Evolutionary conservation across 2,797 vertebrate species (phyloP).

Genomic region (Bovichtus diacanthus): DNA sequence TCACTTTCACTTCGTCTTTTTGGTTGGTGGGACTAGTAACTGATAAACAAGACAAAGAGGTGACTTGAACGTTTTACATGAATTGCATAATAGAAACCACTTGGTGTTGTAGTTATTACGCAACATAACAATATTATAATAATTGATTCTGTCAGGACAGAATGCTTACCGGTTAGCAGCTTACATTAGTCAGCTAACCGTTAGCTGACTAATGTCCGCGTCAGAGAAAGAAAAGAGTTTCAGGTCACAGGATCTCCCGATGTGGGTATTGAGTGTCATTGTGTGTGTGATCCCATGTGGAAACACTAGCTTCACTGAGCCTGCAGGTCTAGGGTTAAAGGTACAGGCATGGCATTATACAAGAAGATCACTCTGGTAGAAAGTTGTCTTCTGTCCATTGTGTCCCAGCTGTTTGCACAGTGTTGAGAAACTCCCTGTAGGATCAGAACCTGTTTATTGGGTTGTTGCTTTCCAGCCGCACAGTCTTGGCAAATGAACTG

Average conservation of each 20-base stretch:
- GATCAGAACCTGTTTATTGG: neutral
- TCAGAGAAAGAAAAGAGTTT: constrained; percentile 34
- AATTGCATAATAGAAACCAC: neutral
- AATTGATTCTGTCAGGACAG: neutral
- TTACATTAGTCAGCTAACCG: too few species aligned
- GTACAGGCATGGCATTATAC: neutral
- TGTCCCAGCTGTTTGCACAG: neutral
- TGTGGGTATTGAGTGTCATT: constrained; percentile 40
- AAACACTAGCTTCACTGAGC: constrained; percentile 31
- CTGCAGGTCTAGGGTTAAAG: constrained; percentile 14
- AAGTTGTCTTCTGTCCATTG: neutral
- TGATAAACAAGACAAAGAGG: neutral
- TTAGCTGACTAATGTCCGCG: neutral
- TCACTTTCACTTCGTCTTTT: constrained; percentile 59
- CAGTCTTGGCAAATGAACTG: constrained; percentile 9
- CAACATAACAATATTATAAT: neutral
- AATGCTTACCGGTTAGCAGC: neutral
- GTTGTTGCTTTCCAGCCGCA: neutral
- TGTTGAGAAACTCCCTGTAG: neutral
- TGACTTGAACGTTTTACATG: neutral
- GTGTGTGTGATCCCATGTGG: constrained; percentile 27
- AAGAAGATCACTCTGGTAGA: constrained; percentile 2
- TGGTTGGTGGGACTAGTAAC: neutral
- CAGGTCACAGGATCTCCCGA: constrained; percentile 20
- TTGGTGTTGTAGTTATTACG: neutral